Evolutionary conservation across 1,140 invertebrate genomes (phyloP).

Genomic region (Trichogramma pretiosum): DNA sequence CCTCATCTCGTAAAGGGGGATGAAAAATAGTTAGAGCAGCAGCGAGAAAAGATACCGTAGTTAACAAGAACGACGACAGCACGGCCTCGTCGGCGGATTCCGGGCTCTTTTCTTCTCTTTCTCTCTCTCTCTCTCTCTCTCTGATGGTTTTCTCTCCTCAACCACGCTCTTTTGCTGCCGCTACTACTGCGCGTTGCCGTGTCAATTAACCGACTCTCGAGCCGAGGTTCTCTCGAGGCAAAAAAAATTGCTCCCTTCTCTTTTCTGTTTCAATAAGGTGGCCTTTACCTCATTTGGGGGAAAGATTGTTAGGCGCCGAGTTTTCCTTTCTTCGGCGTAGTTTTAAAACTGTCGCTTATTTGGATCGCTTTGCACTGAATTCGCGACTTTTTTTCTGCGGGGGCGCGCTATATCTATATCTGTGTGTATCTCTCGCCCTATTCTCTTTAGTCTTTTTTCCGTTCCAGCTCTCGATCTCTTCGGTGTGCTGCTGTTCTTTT

Average conservation of each 20-base stretch:
- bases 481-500: no score
- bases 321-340: conserved; percentile 25
- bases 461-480: no score
- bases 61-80: conserved; percentile 41
- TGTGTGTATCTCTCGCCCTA: not conserved
- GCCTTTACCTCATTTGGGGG: conserved; percentile 46
- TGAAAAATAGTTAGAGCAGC: conserved; percentile 40
- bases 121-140: conserved; percentile 19
- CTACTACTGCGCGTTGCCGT: conserved; percentile 31
- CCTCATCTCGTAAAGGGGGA: conserved; percentile 26
- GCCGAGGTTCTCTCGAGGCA: no score
- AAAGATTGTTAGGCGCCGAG: conserved; percentile 37
- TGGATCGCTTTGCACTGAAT: conserved; percentile 41
- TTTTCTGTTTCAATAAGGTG: conserved; percentile 47
- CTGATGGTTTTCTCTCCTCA: no score
- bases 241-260: conserved; percentile 45
- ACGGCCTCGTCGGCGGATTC: no score
- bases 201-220: conserved; percentile 44
- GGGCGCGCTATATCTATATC: no score
- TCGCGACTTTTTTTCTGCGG: conserved; percentile 31
- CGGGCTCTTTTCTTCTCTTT: conserved; percentile 5
- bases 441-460: not conserved
- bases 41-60: conserved; percentile 43
- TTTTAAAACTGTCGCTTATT: conserved; percentile 43
- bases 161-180: no score